Base-by-base conservation (phyloP, 2,797 vertebrate genomes). In the Platalea minor region DNA sequence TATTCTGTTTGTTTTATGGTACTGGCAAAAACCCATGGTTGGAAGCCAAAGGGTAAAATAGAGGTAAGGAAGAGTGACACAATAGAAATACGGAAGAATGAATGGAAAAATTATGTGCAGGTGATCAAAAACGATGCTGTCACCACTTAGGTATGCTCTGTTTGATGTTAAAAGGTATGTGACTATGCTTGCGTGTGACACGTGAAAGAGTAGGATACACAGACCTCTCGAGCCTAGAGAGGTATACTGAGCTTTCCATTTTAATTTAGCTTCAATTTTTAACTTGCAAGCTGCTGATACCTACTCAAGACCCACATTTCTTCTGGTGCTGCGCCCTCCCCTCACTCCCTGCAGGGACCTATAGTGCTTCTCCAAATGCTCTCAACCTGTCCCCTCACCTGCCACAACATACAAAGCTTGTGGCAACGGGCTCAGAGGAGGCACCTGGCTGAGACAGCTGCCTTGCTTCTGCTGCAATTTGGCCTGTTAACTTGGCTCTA, bases 181-280 rank as follows among this genome's bases (percentile, higher is more conserved):
- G 59, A 45, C 19, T 74, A 29, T 0, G 1, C 8, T 60, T 65
- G 23, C 2, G 8, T 37, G 11, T 41, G 60, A 53, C 0, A 0
- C 28, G 21, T 48, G 41, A 56, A 88, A 88, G 41, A 67, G n/a
- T 25, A 60, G 20, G 18, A 83, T 80, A 50, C 26, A 8, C 46
- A 80, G 33, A 82, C 29, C 28, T 85, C 43, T 67, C 53, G 51
- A 78, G 48, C 6, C 17, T 72, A 46, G 43, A 70, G 29, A 72
- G 10, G 11, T 9, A 21, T 28, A 48, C 1, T 67, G 43, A 88
- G 48, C 37, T 88, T 83, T 76, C 25, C 13, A 15, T 75, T 75
- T 91, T 31, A 80, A 68, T 48, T 78, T 81, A 53, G 8, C 17
- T 69, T 78, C 21, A 65, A 5, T 77, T 69, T 80, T 69, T 61